Percentiles rank a stretch among this genome's conserved stretches.
Conservation (phyloP, 2,113 vertebrate genomes). For the Nothobranchius furzeri region DNA sequence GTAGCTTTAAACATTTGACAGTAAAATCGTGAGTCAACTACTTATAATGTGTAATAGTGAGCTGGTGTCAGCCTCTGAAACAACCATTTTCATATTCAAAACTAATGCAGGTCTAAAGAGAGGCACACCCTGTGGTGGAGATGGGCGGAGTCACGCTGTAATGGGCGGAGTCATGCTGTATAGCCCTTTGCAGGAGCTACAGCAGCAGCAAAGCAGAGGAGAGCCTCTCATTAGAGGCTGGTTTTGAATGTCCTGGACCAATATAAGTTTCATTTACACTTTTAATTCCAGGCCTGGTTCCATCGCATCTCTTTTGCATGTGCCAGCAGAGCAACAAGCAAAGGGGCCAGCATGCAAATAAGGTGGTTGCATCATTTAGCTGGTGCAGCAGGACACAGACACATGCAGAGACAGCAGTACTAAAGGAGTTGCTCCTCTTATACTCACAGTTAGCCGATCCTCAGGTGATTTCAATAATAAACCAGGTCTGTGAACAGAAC, state of each 20-base stretch:
- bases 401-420: no score
- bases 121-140: background rate
- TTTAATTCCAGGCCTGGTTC: background rate
- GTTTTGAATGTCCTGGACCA: background rate
- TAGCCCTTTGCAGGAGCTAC: no score
- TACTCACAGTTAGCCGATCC: background rate
- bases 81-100: background rate
- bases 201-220: no score
- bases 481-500: background rate
- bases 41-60: no score
- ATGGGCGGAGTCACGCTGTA: background rate
- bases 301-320: background rate
- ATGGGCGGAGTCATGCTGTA: background rate
- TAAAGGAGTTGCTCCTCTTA: no score
- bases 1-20: no score
- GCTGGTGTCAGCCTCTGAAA: background rate
- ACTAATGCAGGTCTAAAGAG: background rate
- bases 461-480: constrained; percentile 20
- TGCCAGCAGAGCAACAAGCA: background rate
- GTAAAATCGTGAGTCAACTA: no score
- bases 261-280: background rate
- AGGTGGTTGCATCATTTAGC: background rate
- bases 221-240: background rate
- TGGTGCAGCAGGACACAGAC: background rate
- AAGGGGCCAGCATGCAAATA: constrained; percentile 36